Percentiles rank a stretch among this genome's conserved stretches.
These are phyloP conservation scores for Mythimna ferrago DNA, from an alignment of 2,888 invertebrate genomes.

Conservation along the genomic window DNA sequence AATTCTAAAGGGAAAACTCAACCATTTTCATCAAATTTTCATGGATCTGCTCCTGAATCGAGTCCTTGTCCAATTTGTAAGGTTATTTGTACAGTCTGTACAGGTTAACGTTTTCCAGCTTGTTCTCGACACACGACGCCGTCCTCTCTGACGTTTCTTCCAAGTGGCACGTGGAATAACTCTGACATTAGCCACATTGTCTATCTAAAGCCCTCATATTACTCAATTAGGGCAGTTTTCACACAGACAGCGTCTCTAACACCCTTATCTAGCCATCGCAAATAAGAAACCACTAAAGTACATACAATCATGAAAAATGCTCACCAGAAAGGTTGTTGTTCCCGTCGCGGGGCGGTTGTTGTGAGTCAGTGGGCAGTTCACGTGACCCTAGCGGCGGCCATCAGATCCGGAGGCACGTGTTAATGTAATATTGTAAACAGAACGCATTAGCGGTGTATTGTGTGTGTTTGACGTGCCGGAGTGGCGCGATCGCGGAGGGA, in stretches of 20 bases:
- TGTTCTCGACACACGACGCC: conserved; percentile 33
- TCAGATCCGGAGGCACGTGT: conserved; percentile 66
- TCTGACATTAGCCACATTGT: conserved; percentile 46
- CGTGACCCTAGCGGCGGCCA: conserved; percentile 69
- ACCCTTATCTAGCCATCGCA: conserved; percentile 51
- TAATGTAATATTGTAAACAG: conserved; percentile 64
- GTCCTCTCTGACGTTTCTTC: conserved; percentile 46
- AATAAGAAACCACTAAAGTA: conserved; percentile 66
- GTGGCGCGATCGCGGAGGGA: conserved; percentile 53
- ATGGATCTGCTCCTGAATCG: background rate
- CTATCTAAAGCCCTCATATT: conserved; percentile 23
- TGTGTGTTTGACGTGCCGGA: conserved; percentile 53
- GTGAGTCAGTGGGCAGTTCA: conserved; percentile 56
- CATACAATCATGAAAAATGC: conserved; percentile 59
- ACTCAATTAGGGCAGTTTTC: conserved; percentile 47
- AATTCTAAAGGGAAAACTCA: background rate
- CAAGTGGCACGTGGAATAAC: conserved; percentile 56
- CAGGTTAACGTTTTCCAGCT: conserved; percentile 32
- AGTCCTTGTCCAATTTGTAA: conserved; percentile 20
- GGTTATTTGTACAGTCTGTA: conserved; percentile 29
- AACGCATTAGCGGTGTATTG: conserved; percentile 58
- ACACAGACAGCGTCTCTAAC: conserved; percentile 31
- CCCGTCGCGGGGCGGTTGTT: conserved; percentile 39
- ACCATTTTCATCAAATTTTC: conserved; percentile 10
- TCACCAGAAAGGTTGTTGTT: conserved; percentile 58